Base-by-base conservation (phyloP, 1,140 invertebrate species). In the Bradynema listronoti region DNA sequence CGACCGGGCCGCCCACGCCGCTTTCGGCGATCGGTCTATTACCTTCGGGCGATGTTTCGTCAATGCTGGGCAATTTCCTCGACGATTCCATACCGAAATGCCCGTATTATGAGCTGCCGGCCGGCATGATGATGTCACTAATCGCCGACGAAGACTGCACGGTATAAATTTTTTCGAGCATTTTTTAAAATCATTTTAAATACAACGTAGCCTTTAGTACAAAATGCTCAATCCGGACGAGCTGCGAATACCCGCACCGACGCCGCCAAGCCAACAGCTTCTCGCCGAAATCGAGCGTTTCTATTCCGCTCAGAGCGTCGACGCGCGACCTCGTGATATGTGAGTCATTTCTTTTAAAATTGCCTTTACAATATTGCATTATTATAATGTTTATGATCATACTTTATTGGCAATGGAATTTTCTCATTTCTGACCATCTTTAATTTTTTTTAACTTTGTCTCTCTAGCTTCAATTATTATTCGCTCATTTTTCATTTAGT, bases 201-300 rank as follows among this genome's bases (percentile, higher is more conserved):
- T 52, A 5, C 19, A 14, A 70, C 47, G 6, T 19, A n/a, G n/a
- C n/a, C 27, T 66, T 64, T 25, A 69, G 65, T 67, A 63, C 47
- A 42, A 67, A 19, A 16, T 61, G n/a, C 16, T 67, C 7, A 50
- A 65, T 19, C 43, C 43, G 9, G 4, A 59, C 5, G 45, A 67
- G 24, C 30, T 71, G 16, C 60, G 65, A 27, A 27, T 67, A 0
- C 65, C 65, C 19, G 24, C 41, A 0, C 65, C 68, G 11, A 56
- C 43, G 4, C 24, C 55, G 11, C 47, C 56, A n/a, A 67, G 49
- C 34, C 66, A 67, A 19, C 27, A 36, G 7, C 34, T 67, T 14
- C 4, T 71, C 25, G 22, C 24, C n/a, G 67, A 66, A 43, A 50
- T 67, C 27, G 65, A 69, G 2, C 66, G 68, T 27, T 67, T 67